Percentiles rank a stretch among this genome's conserved stretches.
phyloP scores from a whole-genome alignment of 2,888 invertebrate species.

The Harpalus rufipes region DNA sequence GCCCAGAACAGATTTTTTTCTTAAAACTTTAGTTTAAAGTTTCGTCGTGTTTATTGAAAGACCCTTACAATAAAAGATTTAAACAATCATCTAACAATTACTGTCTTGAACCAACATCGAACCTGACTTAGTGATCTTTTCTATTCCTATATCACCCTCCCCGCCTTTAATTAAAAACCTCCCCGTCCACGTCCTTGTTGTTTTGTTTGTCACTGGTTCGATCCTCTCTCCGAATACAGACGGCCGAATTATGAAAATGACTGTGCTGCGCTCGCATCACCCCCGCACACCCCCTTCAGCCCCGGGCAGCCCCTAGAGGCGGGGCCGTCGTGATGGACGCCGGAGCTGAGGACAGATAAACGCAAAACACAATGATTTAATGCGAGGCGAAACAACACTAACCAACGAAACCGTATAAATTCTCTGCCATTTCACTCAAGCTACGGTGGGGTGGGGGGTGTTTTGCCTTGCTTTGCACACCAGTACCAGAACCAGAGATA shows the following conservation, averaged over 20 bases:
- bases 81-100: too few species aligned
- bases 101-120: too few species aligned
- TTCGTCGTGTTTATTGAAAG: too few species aligned
- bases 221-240: slow-evolving; percentile 81
- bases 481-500: slow-evolving; percentile 7
- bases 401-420: slow-evolving; percentile 67
- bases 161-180: not conserved
- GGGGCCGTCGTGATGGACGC: slow-evolving; percentile 77
- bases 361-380: slow-evolving; percentile 78
- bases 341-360: slow-evolving; percentile 77
- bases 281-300: slow-evolving; percentile 8
- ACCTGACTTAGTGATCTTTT: too few species aligned
- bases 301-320: slow-evolving; percentile 67
- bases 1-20: too few species aligned
- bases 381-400: slow-evolving; percentile 72
- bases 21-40: too few species aligned
- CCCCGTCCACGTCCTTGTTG: slow-evolving; percentile 6
- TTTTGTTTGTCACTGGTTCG: slow-evolving; percentile 78
- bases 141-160: not conserved
- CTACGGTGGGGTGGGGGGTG: slow-evolving; percentile 7
- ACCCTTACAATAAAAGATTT: too few species aligned
- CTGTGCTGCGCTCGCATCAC: slow-evolving; percentile 68
- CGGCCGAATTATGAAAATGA: slow-evolving; percentile 82
- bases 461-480: not conserved
- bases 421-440: slow-evolving; percentile 67